phyloP scores from a whole-genome alignment of 2,797 vertebrate genomes.

The Neosilurus mollespiculum region DNA sequence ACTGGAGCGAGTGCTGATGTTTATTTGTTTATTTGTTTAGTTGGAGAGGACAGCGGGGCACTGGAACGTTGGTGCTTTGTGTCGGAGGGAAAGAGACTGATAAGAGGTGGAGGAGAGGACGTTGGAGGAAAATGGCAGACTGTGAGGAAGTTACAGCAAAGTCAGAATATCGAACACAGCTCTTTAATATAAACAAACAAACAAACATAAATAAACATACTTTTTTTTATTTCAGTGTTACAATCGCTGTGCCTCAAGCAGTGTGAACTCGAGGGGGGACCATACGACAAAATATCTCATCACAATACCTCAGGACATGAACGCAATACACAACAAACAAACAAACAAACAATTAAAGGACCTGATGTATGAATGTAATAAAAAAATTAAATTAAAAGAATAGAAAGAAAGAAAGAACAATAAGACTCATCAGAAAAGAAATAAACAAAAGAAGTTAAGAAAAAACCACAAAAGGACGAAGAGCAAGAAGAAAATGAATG shows the following conservation, averaged over 20 bases:
- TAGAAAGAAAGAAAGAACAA: too few species aligned
- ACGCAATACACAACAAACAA: not conserved
- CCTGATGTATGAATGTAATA: too few species aligned
- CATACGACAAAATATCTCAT: not conserved
- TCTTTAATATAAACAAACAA: not conserved
- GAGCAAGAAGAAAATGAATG: not conserved
- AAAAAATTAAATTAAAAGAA: too few species aligned
- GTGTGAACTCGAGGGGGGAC: not conserved
- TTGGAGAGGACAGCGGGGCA: not conserved
- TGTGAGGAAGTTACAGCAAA: not conserved
- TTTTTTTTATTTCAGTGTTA: not conserved
- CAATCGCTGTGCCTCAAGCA: not conserved
- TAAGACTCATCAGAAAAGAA: too few species aligned
- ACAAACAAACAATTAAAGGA: too few species aligned
- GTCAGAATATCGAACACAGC: not conserved
- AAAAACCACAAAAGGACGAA: not conserved
- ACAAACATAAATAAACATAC: not conserved
- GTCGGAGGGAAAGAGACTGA: not conserved
- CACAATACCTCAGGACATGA: not conserved
- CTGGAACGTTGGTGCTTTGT: not conserved
- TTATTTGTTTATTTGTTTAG: slow-evolving; percentile 54
- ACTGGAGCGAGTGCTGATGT: slow-evolving; percentile 57
- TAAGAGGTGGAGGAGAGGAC: not conserved
- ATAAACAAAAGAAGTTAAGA: not conserved
- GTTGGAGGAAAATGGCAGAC: not conserved